A percentile compares a stretch with the other conserved stretches of the same genome.
phyloP scores from a whole-genome alignment of 2,797 vertebrate species.

The Gallinago nigripennis region DNA sequence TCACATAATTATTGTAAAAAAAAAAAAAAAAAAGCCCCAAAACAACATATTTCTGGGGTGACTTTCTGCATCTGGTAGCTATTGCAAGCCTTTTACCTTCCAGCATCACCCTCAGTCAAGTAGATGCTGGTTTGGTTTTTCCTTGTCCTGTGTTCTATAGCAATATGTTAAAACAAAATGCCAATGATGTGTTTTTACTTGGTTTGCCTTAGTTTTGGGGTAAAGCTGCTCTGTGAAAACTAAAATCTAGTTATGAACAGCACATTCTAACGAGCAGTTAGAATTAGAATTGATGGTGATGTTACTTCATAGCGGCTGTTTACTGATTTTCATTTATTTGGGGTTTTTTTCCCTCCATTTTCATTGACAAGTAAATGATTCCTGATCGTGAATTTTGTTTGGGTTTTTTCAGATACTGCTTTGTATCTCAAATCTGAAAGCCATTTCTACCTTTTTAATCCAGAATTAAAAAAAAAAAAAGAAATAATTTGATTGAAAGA shows the following conservation, averaged over 20 bases:
- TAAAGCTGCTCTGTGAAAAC: not conserved
- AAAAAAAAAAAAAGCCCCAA: not conserved
- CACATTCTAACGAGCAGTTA: not conserved
- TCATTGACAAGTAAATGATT: not conserved
- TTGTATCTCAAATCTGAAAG: not conserved
- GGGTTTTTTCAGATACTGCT: not conserved
- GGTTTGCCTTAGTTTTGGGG: not conserved
- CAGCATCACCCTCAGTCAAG: not conserved
- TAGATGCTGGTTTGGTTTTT: not conserved
- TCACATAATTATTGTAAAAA: not conserved
- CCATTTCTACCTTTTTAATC: not conserved
- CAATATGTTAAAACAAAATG: not conserved
- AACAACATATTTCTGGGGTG: not conserved
- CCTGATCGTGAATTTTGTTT: not conserved
- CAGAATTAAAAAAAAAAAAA: not conserved
- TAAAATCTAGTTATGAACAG: not conserved
- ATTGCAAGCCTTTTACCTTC: not conserved
- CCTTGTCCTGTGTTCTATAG: not conserved
- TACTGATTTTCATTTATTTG: not conserved
- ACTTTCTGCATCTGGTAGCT: not conserved
- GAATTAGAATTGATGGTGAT: not conserved
- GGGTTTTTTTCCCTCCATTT: not conserved
- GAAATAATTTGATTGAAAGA: not conserved
- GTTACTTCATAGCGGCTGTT: not conserved
- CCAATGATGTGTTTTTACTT: not conserved